Conservation (phyloP, 1,140 invertebrate species). For the Penaeus indicus region DNA sequence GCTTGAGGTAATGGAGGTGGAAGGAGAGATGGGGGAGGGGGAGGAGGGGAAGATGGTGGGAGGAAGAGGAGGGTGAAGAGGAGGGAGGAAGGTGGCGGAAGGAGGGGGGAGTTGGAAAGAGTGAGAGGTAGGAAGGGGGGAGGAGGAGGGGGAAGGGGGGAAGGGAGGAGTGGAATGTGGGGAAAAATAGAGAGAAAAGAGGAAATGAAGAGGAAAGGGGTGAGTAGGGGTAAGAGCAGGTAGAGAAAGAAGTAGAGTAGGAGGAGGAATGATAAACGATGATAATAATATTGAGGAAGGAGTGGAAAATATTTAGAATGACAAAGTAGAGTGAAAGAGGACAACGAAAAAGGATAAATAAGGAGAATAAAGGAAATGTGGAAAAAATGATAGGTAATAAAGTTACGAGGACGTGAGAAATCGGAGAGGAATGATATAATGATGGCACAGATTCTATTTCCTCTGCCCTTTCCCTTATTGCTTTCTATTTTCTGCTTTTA, state of each 20-base stretch:
- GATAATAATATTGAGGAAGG: too few species aligned
- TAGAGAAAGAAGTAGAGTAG: background rate
- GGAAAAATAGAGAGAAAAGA: background rate
- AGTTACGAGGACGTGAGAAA: too few species aligned
- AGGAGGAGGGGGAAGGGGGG: background rate
- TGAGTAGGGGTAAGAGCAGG: background rate
- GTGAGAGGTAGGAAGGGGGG: background rate
- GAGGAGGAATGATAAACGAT: background rate
- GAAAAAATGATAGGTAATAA: too few species aligned
- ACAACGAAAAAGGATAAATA: too few species aligned
- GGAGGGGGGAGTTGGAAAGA: background rate
- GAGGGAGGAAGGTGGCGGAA: background rate
- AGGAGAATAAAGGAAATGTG: too few species aligned
- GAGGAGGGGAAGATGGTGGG: background rate
- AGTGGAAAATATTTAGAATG: too few species aligned
- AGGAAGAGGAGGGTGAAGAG: background rate
- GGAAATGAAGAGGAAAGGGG: background rate
- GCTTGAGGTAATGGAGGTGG: too few species aligned
- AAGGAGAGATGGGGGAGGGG: background rate
- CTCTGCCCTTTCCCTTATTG: too few species aligned
- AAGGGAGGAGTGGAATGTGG: background rate
- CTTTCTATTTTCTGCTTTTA: too few species aligned
- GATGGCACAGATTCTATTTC: too few species aligned
- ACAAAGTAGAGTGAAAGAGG: too few species aligned
- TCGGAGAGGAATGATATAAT: too few species aligned